These are phyloP conservation scores for Ceratitis capitata DNA, from an alignment of 1,140 invertebrate species.

Conservation along the genomic window DNA sequence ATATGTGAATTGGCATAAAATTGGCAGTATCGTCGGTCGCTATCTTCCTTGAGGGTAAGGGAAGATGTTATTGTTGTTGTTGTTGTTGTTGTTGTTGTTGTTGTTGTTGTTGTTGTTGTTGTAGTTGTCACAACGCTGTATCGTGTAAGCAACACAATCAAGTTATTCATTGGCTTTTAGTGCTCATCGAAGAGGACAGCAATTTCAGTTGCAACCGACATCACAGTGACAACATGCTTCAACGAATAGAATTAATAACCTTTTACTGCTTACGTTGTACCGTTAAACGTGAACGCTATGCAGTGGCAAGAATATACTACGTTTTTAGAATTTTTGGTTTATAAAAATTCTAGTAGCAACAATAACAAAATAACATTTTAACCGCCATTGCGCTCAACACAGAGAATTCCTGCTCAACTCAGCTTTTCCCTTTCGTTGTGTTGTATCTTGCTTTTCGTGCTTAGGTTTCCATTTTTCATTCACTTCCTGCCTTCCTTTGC, in stretches of 20 bases:
- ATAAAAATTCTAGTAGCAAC: not conserved
- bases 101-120: too few species aligned
- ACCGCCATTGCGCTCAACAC: not conserved
- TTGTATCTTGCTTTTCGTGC: not conserved
- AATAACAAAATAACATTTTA: not conserved
- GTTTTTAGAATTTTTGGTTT: not conserved
- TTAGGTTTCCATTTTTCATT: not conserved
- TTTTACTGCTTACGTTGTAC: not conserved
- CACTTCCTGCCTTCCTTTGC: not conserved
- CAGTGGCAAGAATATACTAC: not conserved
- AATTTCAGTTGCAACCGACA: not conserved
- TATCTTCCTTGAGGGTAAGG: too few species aligned
- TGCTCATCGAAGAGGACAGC: not conserved
- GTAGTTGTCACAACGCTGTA: too few species aligned
- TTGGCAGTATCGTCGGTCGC: not conserved
- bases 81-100: too few species aligned
- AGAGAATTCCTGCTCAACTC: not conserved
- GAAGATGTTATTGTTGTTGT: too few species aligned
- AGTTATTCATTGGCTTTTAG: not conserved
- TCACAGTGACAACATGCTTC: not conserved
- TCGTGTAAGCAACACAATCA: not conserved
- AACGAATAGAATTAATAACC: slow-evolving; percentile 10
- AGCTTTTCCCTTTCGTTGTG: not conserved
- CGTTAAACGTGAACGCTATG: not conserved
- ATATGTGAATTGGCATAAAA: not conserved